Percentiles rank a stretch among this genome's conserved stretches.
Conservation (phyloP, 37 sponge, comb jelly and placozoan species). For the Dysidea cf. avara region DNA sequence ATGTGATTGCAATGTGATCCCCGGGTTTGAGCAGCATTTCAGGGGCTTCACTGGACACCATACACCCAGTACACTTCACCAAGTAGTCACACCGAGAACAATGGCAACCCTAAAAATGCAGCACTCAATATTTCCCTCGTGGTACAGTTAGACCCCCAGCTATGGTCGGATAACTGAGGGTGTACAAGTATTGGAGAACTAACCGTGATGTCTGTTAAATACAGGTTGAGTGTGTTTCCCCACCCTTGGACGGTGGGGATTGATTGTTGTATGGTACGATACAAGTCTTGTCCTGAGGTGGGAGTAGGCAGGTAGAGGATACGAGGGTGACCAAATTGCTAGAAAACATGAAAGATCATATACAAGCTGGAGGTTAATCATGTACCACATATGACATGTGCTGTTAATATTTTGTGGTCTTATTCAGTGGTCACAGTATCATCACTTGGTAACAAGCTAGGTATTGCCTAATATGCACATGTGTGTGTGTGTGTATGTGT, state of each 20-base stretch:
- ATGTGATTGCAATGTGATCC: constrained; percentile 46
- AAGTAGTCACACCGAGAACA: constrained; percentile 61
- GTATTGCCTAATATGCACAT: too few relatives aligned
- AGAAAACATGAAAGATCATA: neutral
- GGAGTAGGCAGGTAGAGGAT: constrained; percentile 44
- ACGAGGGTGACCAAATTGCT: constrained; percentile 38
- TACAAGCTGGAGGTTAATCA: neutral
- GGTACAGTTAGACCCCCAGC: too few relatives aligned
- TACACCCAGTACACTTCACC: constrained; percentile 48
- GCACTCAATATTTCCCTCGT: neutral
- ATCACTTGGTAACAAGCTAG: too few relatives aligned
- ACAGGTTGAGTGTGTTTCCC: constrained; percentile 8
- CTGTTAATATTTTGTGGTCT: too few relatives aligned
- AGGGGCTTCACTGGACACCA: constrained; percentile 2
- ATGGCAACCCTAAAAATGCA: constrained; percentile 31
- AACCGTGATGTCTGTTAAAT: constrained; percentile 44
- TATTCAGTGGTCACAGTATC: too few relatives aligned
- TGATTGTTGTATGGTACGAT: constrained; percentile 2
- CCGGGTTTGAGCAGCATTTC: constrained; percentile 51
- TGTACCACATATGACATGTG: neutral
- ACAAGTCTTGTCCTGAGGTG: neutral
- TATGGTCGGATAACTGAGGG: too few relatives aligned
- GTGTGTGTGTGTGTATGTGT: neutral
- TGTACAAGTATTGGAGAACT: neutral
- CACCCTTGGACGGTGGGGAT: neutral